Conservation (phyloP, 2,888 invertebrate genomes). For the Galeopsomyia nigrocyanea region DNA sequence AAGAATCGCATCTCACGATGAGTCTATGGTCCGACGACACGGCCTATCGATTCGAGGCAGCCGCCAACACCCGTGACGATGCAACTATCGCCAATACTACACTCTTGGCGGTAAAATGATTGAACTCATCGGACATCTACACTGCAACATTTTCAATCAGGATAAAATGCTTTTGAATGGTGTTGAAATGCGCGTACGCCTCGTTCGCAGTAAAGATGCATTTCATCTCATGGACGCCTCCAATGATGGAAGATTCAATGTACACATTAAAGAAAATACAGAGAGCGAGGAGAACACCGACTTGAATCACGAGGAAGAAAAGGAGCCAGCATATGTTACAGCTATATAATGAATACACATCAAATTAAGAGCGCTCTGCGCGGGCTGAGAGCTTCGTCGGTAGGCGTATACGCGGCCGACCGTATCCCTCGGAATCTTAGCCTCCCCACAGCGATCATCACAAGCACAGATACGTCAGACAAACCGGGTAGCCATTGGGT, state of each 20-base stretch:
- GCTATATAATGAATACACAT: background rate
- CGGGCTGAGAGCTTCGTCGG: background rate
- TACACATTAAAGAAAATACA: background rate
- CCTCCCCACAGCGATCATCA: background rate
- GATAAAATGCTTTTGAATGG: slow-evolving; percentile 48
- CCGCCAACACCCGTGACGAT: too few species aligned
- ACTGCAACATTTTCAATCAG: background rate
- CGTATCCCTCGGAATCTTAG: background rate
- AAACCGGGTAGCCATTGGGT: too few species aligned
- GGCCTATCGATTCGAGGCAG: too few species aligned
- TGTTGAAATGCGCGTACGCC: slow-evolving; percentile 48
- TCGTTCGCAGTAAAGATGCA: slow-evolving; percentile 46
- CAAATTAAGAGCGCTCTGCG: background rate
- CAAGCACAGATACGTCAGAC: background rate
- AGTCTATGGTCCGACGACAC: too few species aligned
- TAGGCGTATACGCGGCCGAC: background rate
- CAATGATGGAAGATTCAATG: background rate
- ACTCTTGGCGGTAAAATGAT: too few species aligned
- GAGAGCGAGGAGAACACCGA: background rate
- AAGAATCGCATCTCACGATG: too few species aligned
- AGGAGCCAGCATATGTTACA: background rate
- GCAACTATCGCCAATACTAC: too few species aligned
- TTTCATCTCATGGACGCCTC: slow-evolving; percentile 43
- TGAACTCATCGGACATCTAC: background rate
- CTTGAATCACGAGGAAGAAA: background rate